Evolutionary conservation across 2,888 invertebrate species (phyloP), one percentile per base, ranked within the genome.

Genomic region (Conistra vaccinii): DNA sequence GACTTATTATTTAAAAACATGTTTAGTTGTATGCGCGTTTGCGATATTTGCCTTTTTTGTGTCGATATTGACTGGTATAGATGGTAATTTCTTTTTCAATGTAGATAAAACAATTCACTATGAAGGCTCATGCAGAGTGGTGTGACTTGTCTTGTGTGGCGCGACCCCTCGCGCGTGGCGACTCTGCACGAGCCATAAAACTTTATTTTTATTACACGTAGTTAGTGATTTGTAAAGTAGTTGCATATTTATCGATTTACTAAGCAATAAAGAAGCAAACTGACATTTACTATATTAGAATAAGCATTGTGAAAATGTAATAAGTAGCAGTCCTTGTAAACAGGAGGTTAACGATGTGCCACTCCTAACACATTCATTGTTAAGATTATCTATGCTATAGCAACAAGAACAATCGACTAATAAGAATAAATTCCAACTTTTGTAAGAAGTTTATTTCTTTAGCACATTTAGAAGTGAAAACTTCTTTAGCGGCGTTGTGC

Each of bases 241-340:
- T 35, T 80, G 67, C 39, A 51, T 12, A 57, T 80, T 66, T 55
- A 71, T 39, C 32, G 66, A 66, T 48, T 57, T 48, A n/a, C 23
- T 17, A 60, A 45, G 39, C 17, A 48, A 26, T 78, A 66, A 57
- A 58, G 20, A n/a, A 48, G 17, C 35, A 63, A 76, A 75, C 39
- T 63, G 63, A 10, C 63, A 65, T 75, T 63, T 63, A 26, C 29
- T 26, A 39, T 67, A 39, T 76, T 26, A 32, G 35, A 55, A n/a
- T 42, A 53, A 45, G 17, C 14, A 67, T 51, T 73, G 45, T 62
- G 26, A 26, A 73, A 14, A 48, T 26, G 23, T 53, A 23, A 42
- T 42, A n/a, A 26, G 53, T n/a, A 55, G 12, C 10, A 81, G 45
- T 39, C 51, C 57, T 62, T 57, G 61, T 53, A 12, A 62, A 17